Conservation (phyloP, 2,113 vertebrate species). For the Esox niger region DNA sequence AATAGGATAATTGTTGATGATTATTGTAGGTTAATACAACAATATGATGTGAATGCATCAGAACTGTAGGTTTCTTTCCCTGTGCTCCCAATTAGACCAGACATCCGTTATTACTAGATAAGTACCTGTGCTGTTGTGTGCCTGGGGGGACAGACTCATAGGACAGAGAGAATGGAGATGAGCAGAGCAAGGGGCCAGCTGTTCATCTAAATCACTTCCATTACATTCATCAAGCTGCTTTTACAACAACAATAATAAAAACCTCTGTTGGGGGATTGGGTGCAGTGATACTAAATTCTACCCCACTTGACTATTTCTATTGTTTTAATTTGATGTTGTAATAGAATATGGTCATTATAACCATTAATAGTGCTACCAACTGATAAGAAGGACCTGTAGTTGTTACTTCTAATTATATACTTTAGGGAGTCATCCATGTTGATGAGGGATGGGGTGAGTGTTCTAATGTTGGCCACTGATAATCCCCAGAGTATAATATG, state of each 20-base stretch:
- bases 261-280: background rate
- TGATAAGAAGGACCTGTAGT: background rate
- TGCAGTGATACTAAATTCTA: background rate
- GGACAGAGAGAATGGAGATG: conserved; percentile 28
- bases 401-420: background rate
- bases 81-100: conserved; percentile 54
- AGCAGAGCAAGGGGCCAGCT: conserved; percentile 38
- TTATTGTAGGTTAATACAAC: too few relatives aligned
- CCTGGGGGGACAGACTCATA: conserved; percentile 41
- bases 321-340: background rate
- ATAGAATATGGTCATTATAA: background rate
- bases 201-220: conserved; percentile 52
- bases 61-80: conserved; percentile 32
- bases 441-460: conserved; percentile 36
- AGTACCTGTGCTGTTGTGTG: conserved; percentile 61
- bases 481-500: conserved; percentile 29
- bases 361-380: background rate
- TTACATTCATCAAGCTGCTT: conserved; percentile 51
- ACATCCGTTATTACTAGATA: conserved; percentile 53
- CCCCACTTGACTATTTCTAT: background rate
- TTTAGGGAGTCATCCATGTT: conserved; percentile 30
- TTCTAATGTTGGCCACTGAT: conserved; percentile 14
- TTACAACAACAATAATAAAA: conserved; percentile 44
- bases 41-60: background rate
- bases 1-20: too few relatives aligned